Evolutionary conservation across 1,140 invertebrate genomes (phyloP).

Genomic region (Drosophila micromelanica): DNA sequence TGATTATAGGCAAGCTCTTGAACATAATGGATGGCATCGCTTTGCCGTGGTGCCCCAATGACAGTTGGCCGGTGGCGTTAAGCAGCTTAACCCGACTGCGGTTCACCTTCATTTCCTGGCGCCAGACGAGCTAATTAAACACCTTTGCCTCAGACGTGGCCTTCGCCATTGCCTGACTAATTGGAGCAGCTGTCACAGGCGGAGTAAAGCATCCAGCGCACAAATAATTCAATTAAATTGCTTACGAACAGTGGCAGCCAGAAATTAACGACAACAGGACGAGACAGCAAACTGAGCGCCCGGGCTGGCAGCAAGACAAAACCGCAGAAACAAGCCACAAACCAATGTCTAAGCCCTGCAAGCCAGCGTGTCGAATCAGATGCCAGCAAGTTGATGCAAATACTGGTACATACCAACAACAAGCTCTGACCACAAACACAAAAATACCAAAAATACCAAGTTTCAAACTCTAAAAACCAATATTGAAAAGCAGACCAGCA

Average conservation of each 20-base stretch:
- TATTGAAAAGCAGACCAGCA: no score
- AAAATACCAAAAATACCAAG: conserved; percentile 29
- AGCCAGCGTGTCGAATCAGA: conserved; percentile 56
- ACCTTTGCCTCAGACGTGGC: conserved; percentile 38
- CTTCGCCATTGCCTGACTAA: conserved; percentile 48
- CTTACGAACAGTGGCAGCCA: conserved; percentile 33
- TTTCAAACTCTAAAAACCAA: no score
- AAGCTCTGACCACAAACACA: conserved; percentile 14
- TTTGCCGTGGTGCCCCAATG: conserved; percentile 32
- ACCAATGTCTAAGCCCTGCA: conserved; percentile 44
- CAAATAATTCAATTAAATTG: conserved; percentile 81
- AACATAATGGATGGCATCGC: conserved; percentile 54
- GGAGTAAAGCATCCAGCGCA: conserved; percentile 43
- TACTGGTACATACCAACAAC: conserved; percentile 23
- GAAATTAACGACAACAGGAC: conserved; percentile 28
- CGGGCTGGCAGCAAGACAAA: conserved; percentile 30
- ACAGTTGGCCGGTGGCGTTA: conserved; percentile 35
- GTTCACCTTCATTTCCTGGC: conserved; percentile 61
- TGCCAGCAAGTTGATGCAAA: conserved; percentile 54
- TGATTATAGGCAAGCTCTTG: conserved; percentile 36
- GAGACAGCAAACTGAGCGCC: neutral
- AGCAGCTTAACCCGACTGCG: conserved; percentile 71
- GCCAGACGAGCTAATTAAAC: conserved; percentile 64
- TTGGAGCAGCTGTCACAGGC: conserved; percentile 72
- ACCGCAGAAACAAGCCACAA: conserved; percentile 51